phyloP scores from a whole-genome alignment of 1,140 invertebrate species.

The Mizuhopecten yessoensis region DNA sequence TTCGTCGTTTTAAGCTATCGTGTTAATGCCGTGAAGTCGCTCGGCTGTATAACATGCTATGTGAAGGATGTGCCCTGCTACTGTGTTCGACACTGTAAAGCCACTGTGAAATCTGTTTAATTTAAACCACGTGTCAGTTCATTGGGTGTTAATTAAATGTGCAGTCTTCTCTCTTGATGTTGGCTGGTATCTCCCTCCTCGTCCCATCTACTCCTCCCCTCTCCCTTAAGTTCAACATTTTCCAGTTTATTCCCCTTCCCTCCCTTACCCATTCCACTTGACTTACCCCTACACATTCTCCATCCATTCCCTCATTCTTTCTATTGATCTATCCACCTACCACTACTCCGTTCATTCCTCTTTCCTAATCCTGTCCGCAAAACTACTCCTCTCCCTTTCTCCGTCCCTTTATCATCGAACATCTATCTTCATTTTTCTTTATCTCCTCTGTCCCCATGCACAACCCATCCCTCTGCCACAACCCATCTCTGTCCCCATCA shows the following conservation, averaged over 20 bases:
- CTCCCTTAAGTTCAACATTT: background rate
- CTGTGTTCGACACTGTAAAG: background rate
- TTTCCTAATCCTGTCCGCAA: no score
- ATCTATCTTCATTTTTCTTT: background rate
- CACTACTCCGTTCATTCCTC: background rate
- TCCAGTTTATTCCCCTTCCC: background rate
- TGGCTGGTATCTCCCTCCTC: background rate
- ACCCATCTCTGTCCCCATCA: no score
- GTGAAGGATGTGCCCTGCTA: background rate
- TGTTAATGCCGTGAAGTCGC: background rate
- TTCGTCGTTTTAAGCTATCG: no score
- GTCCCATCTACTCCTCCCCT: background rate
- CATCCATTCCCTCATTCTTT: background rate
- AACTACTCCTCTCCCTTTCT: background rate
- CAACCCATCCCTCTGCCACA: background rate
- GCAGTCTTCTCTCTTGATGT: slow-evolving; percentile 25
- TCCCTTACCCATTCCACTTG: background rate
- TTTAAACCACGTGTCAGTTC: slow-evolving; percentile 13
- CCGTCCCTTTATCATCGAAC: no score
- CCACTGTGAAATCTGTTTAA: slow-evolving; percentile 4
- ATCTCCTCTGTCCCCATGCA: background rate
- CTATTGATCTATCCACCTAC: background rate
- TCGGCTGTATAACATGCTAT: background rate
- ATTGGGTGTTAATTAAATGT: slow-evolving; percentile 2
- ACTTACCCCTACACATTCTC: background rate